Percentiles rank a stretch among this genome's conserved stretches.
Conservation (phyloP, 37 sponge, comb jelly and placozoan species). For the Amphimedon queenslandica region DNA sequence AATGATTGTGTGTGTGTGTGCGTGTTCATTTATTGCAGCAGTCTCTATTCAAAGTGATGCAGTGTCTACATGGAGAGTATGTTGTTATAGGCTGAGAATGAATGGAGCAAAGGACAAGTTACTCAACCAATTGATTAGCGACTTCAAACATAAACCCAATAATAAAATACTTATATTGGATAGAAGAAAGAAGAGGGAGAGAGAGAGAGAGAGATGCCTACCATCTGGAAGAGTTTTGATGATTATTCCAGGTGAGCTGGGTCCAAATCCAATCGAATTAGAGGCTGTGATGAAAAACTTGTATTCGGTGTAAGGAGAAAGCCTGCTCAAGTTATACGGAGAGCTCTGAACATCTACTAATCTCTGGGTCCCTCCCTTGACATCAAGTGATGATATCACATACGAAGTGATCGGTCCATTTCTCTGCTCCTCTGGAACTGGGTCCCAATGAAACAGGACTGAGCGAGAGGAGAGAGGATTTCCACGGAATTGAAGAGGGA, state of each 20-base stretch:
- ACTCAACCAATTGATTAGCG: no score
- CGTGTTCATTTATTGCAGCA: neutral
- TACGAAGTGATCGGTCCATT: neutral
- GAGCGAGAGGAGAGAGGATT: neutral
- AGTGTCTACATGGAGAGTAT: no score
- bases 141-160: no score
- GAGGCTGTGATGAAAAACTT: neutral
- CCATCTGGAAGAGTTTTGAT: neutral
- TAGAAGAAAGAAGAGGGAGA: neutral
- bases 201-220: neutral
- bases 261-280: neutral
- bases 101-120: no score
- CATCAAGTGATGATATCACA: neutral
- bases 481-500: neutral
- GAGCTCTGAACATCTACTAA: no score
- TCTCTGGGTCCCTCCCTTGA: neutral
- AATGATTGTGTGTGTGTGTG: conserved; percentile 18
- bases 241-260: neutral
- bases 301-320: neutral
- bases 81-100: no score
- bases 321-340: neutral
- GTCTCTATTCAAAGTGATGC: no score
- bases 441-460: neutral
- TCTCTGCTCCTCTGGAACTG: neutral
- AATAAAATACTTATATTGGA: no score